These are phyloP conservation scores for Dryocosmus kuriphilus DNA, from an alignment of 2,888 invertebrate genomes.

Conservation along the genomic window DNA sequence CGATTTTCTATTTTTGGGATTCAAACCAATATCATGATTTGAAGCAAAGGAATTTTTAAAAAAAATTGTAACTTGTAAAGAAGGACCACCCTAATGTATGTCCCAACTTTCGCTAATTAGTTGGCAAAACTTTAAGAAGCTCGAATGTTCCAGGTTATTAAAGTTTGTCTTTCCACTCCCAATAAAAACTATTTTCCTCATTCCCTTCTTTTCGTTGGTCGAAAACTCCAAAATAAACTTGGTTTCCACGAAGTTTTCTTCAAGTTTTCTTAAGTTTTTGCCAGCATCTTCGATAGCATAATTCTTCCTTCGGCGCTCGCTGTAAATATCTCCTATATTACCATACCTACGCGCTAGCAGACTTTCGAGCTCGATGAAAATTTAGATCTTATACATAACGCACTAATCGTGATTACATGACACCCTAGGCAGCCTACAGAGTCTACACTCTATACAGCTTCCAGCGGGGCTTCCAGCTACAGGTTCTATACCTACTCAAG, in stretches of 20 bases:
- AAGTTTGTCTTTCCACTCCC: neutral
- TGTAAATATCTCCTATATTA: constrained; percentile 12
- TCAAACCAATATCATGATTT: no score
- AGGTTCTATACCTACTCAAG: constrained; percentile 3
- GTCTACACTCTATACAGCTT: no score
- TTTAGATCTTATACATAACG: constrained; percentile 46
- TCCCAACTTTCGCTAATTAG: neutral
- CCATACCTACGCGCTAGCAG: neutral
- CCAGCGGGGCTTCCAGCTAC: constrained; percentile 34
- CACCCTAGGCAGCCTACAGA: constrained; percentile 5
- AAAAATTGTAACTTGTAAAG: no score
- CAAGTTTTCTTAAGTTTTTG: neutral
- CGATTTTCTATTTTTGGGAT: no score
- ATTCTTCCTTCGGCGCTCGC: constrained; percentile 17
- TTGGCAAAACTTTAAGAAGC: neutral
- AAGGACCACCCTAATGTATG: neutral
- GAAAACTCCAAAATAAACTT: constrained; percentile 12
- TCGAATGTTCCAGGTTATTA: neutral
- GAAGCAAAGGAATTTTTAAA: no score
- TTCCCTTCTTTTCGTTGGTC: neutral
- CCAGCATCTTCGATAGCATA: constrained; percentile 9
- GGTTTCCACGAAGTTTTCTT: neutral
- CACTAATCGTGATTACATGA: constrained; percentile 46
- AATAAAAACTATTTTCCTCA: neutral
- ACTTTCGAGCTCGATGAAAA: constrained; percentile 40